Conservation (phyloP, 2,888 invertebrate species). For the Himalopsyche kuldschensis region DNA sequence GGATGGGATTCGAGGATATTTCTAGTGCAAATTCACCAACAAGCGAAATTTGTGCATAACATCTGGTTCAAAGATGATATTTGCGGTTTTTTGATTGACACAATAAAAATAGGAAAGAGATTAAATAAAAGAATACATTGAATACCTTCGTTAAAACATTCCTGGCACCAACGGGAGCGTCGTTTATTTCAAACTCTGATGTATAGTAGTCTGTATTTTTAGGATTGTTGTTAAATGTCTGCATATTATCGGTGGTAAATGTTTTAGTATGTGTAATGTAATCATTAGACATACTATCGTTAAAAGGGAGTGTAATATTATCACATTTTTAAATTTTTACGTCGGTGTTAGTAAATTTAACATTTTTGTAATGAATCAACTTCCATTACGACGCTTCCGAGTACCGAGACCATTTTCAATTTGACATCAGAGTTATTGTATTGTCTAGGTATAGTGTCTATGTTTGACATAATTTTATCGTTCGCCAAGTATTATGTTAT, state of each 20-base stretch:
- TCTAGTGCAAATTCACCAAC: too few species aligned
- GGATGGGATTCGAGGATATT: too few species aligned
- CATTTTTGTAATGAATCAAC: not conserved
- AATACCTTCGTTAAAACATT: conserved; percentile 53
- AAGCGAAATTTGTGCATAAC: too few species aligned
- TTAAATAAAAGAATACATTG: not conserved
- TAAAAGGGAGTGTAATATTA: not conserved
- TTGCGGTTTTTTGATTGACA: too few species aligned
- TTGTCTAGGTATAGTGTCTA: too few species aligned
- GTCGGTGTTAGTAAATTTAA: not conserved
- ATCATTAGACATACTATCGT: conserved; percentile 9
- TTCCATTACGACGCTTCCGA: not conserved
- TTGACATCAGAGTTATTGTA: too few species aligned
- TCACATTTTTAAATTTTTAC: not conserved
- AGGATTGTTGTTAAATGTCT: conserved; percentile 5
- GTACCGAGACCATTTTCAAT: not conserved
- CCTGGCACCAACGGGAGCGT: conserved; percentile 54
- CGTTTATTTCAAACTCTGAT: conserved; percentile 58
- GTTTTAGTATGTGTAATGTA: conserved; percentile 9
- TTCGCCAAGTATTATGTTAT: too few species aligned
- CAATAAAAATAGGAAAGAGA: too few species aligned
- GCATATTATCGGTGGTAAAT: not conserved
- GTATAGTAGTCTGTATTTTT: conserved; percentile 42
- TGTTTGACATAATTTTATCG: too few species aligned
- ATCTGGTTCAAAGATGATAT: too few species aligned